These are phyloP conservation scores for Trachops cirrhosus DNA, from an alignment of 2,797 vertebrate genomes.

Conservation along the genomic window DNA sequence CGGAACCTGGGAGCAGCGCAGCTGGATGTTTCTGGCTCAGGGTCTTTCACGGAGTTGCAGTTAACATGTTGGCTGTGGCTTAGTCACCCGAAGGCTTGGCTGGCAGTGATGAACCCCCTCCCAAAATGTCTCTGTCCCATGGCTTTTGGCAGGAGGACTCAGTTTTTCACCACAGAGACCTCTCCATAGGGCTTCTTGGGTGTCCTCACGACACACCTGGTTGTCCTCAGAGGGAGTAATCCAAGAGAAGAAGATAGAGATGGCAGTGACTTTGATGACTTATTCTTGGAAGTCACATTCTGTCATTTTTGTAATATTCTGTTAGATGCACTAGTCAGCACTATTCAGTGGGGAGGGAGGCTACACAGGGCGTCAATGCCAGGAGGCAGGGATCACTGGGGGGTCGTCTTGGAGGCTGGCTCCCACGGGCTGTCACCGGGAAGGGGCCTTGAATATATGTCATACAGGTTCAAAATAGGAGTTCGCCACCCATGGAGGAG, in stretches of 20 bases:
- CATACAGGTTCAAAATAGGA: background rate
- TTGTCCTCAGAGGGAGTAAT: background rate
- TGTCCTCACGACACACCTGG: background rate
- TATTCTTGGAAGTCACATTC: background rate
- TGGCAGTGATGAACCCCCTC: background rate
- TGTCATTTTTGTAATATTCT: background rate
- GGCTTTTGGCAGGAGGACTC: background rate
- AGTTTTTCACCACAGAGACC: background rate
- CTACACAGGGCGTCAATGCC: accelerated
- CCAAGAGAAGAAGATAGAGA: background rate
- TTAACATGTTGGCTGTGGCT: background rate
- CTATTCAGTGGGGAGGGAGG: background rate
- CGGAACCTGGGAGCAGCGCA: background rate
- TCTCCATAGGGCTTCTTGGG: background rate
- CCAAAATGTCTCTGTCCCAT: background rate
- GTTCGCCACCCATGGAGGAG: background rate
- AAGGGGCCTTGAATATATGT: background rate
- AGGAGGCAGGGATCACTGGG: background rate
- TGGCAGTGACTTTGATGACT: background rate
- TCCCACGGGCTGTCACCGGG: background rate
- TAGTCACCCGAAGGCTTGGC: background rate
- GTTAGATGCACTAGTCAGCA: background rate
- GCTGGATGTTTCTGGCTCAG: background rate
- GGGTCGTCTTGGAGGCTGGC: background rate
- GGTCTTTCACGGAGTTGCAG: background rate